These are phyloP conservation scores for Sturmia bella DNA, from an alignment of 2,888 invertebrate genomes.

Conservation along the genomic window DNA sequence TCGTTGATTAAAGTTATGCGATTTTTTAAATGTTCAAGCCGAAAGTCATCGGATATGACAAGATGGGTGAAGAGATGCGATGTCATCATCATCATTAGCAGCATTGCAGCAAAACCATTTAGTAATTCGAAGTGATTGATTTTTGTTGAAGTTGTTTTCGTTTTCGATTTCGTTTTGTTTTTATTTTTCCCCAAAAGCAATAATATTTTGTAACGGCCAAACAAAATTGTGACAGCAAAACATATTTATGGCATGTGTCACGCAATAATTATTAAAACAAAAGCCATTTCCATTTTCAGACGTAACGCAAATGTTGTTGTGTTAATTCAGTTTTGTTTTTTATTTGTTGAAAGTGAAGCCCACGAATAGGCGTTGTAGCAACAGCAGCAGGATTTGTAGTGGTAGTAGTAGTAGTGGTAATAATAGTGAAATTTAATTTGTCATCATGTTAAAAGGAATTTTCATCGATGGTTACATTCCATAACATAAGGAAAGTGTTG, in stretches of 20 bases:
- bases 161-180: slow-evolving; percentile 26
- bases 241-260: slow-evolving; percentile 70
- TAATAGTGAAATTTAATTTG: slow-evolving; percentile 54
- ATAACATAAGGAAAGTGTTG: background rate
- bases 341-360: background rate
- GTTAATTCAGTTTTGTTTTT: slow-evolving; percentile 16
- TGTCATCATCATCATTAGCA: slow-evolving; percentile 81
- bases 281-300: slow-evolving; percentile 54
- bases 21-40: slow-evolving; percentile 74
- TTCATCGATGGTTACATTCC: slow-evolving; percentile 32
- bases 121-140: slow-evolving; percentile 62
- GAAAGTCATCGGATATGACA: slow-evolving; percentile 82
- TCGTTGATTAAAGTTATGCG: slow-evolving; percentile 66
- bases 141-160: slow-evolving; percentile 28
- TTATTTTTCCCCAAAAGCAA: background rate
- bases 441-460: slow-evolving; percentile 45
- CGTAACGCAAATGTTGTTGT: background rate
- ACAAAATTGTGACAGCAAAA: slow-evolving; percentile 25
- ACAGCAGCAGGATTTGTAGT: background rate
- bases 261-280: slow-evolving; percentile 68
- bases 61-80: slow-evolving; percentile 81
- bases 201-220: slow-evolving; percentile 21
- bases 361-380: slow-evolving; percentile 21
- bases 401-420: background rate
- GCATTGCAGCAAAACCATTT: slow-evolving; percentile 73